Percentiles rank a stretch among this genome's conserved stretches.
Evolutionary conservation across 2,888 invertebrate genomes (phyloP).

Genomic region (Ceraclea dissimilis): DNA sequence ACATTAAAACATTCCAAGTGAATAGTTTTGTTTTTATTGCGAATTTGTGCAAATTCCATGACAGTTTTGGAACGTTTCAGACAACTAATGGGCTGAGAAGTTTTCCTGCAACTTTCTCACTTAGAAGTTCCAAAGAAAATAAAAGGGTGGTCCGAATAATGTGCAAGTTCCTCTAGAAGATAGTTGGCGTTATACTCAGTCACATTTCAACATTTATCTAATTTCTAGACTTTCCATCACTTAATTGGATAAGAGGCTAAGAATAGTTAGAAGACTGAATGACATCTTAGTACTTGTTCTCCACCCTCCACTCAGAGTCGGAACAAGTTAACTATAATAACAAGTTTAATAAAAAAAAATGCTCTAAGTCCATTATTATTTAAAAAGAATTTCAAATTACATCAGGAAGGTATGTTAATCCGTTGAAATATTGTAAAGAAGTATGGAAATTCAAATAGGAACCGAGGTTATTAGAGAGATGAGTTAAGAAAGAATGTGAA

Average conservation of each 20-base stretch:
- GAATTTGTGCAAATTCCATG: conserved; percentile 1
- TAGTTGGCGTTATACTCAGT: not conserved
- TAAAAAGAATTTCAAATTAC: too few species aligned
- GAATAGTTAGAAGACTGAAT: too few species aligned
- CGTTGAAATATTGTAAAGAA: too few species aligned
- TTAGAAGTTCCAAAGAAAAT: not conserved
- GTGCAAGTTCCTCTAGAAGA: not conserved
- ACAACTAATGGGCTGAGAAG: not conserved
- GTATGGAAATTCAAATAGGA: too few species aligned
- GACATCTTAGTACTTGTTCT: too few species aligned
- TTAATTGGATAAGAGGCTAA: not conserved
- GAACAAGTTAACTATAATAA: too few species aligned
- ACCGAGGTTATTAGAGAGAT: too few species aligned
- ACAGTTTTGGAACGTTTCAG: not conserved
- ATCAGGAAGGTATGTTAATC: too few species aligned
- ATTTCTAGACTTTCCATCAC: not conserved
- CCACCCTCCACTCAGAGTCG: too few species aligned
- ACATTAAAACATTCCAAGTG: not conserved
- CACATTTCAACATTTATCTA: not conserved
- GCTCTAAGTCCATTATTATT: too few species aligned
- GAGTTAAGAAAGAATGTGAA: too few species aligned
- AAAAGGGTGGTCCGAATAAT: not conserved
- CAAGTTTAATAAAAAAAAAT: too few species aligned
- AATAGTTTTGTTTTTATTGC: conserved; percentile 2
- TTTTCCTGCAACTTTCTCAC: not conserved